Conservation (phyloP, 2,888 invertebrate species). For the Tetragonisca angustula region DNA sequence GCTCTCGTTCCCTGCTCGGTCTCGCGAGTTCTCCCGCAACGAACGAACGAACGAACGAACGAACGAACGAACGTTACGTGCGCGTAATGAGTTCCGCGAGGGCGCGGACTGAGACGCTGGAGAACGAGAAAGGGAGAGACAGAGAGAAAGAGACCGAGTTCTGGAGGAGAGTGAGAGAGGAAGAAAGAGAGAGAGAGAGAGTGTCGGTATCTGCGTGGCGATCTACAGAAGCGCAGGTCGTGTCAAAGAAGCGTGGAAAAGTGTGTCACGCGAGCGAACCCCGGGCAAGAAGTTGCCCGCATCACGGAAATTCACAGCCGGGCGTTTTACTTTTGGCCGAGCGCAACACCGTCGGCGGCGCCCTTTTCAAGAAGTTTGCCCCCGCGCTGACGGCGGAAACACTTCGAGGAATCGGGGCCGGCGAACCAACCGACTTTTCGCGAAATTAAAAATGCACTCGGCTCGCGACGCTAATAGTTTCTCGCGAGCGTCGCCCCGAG, state of each 20-base stretch:
- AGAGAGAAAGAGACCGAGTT: background rate
- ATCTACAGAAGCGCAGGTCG: constrained; percentile 64
- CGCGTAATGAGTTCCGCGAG: constrained; percentile 61
- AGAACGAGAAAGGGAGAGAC: background rate
- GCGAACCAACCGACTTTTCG: constrained; percentile 22
- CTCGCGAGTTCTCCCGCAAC: constrained; percentile 30
- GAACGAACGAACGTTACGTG: constrained; percentile 57
- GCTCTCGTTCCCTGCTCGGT: constrained; percentile 7
- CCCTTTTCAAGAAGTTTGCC: constrained; percentile 31
- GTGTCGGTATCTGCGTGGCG: constrained; percentile 65
- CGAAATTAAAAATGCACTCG: constrained; percentile 44
- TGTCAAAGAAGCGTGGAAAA: constrained; percentile 67
- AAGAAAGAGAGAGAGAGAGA: constrained; percentile 16
- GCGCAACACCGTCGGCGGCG: constrained; percentile 18
- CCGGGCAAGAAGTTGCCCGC: constrained; percentile 37
- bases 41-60: constrained; percentile 23
- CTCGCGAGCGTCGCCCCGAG: background rate
- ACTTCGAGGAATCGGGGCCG: constrained; percentile 29
- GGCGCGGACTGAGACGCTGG: background rate
- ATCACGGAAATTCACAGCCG: constrained; percentile 50
- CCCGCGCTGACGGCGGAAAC: constrained; percentile 13
- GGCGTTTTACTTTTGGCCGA: constrained; percentile 38
- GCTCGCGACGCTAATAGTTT: constrained; percentile 33
- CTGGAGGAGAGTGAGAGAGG: background rate
- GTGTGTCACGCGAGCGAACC: constrained; percentile 68